Base-by-base conservation (phyloP, 64 coral and sea anemone species). In the Hydrozoanthus tunicans region DNA sequence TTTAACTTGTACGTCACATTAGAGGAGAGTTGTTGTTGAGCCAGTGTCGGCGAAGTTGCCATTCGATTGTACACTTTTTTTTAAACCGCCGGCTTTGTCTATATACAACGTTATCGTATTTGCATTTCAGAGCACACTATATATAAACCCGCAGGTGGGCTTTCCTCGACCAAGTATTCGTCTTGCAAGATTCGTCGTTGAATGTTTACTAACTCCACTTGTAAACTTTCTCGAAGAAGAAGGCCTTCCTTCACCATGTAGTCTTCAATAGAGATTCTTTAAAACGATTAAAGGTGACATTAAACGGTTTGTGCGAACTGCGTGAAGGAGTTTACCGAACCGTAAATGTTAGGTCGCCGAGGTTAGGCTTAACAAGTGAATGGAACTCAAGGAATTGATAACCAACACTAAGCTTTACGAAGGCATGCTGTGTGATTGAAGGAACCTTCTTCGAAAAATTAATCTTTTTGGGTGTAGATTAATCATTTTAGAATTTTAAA, bases 61-160 rank as follows among this genome's bases (percentile, higher is more conserved):
- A 88, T 88, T 71, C 23, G 54, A 61, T 59, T 62, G 11, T 73
- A 73, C 66, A 72, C 24, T 58, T 73, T 56, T 73, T 32, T 12
- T 58, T 26, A 74, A 17, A 74, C 69, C 51, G 69, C 32, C 32
- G n/a, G 69, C 59, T 61, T 74, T 74, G 10, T 88, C 56, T 75
- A 74, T 75, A 74, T 17, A 88, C 69, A 88, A 73, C 12, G 53
- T 26, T 74, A 75, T 14, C n/a, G 74, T 74, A 88, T 75, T 88
- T 88, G 84, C 70, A 88, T 88, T 73, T 88, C 55, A 60, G 69
- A 43, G 24, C 84, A 88, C 84, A 88, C 69, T 43, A 88, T 51
- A 4, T 7, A 57, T 56, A 25, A 53, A 53, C 7, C 69, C 55
- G 11, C 59, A 17, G 84, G 84, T 15, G 84, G 84, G 73, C 70